Evolutionary conservation across 2,797 vertebrate species (phyloP).

Genomic region (Anguilla obscura): DNA sequence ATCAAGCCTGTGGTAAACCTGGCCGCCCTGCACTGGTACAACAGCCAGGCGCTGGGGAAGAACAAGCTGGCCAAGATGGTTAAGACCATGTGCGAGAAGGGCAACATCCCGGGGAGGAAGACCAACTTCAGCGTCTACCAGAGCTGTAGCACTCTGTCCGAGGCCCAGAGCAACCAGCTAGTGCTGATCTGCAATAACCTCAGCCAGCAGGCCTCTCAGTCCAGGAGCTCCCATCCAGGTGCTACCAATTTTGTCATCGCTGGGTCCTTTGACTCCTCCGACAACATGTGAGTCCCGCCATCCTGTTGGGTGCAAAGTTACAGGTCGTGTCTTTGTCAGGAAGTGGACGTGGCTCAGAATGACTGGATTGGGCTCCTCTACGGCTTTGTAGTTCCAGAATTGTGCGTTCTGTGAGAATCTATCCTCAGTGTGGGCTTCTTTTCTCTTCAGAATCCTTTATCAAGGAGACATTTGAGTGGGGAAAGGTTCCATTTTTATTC

Average conservation of each 20-base stretch:
- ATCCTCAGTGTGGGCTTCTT: neutral
- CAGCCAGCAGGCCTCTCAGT: conserved; percentile 80
- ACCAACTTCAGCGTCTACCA: conserved; percentile 84
- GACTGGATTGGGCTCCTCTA: conserved; percentile 27
- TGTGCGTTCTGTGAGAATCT: conserved; percentile 26
- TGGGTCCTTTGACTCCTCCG: conserved; percentile 80
- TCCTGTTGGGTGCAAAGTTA: neutral
- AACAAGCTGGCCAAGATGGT: conserved; percentile 86
- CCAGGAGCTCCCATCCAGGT: conserved; percentile 69
- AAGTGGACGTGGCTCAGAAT: conserved; percentile 20
- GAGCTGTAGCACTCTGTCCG: conserved; percentile 80
- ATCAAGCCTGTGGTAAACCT: conserved; percentile 81
- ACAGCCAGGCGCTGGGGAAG: conserved; percentile 82
- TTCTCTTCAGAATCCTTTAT: neutral
- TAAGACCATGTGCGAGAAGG: conserved; percentile 84
- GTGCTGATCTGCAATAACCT: conserved; percentile 81
- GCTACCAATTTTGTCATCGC: conserved; percentile 77
- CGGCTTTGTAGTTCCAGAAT: conserved; percentile 51
- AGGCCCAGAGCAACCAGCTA: conserved; percentile 82
- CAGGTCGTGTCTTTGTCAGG: neutral
- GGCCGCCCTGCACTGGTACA: conserved; percentile 81
- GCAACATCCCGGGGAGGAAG: conserved; percentile 80
- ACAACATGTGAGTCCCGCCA: conserved; percentile 65
- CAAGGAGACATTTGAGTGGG: neutral
- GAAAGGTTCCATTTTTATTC: neutral